Conservation (phyloP, 2,113 vertebrate genomes). For the Chamaea fasciata region DNA sequence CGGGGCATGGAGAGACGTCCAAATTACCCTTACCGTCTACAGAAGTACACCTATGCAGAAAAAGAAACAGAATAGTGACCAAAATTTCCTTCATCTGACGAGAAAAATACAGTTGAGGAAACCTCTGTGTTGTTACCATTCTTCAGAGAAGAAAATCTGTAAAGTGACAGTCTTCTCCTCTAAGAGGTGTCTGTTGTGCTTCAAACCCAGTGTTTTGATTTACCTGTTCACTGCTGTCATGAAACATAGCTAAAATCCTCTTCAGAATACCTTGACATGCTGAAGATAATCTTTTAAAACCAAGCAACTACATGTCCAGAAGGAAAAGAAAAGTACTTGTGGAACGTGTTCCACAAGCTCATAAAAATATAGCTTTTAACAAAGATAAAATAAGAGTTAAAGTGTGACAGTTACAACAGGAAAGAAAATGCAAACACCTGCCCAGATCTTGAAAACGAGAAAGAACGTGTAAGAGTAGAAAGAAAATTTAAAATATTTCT, state of each 20-base stretch:
- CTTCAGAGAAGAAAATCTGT: neutral
- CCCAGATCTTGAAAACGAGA: neutral
- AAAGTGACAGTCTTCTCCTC: neutral
- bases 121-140: neutral
- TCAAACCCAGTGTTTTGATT: neutral
- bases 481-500: neutral
- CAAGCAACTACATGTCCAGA: neutral
- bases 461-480: rapidly evolving
- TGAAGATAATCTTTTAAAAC: neutral
- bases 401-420: neutral
- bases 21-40: neutral
- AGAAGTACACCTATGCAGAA: neutral
- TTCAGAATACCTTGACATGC: neutral
- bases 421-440: neutral
- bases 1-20: neutral
- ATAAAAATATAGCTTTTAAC: neutral
- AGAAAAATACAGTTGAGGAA: neutral
- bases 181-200: neutral
- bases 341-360: neutral
- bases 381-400: neutral
- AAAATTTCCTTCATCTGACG: neutral
- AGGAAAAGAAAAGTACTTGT: neutral
- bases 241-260: neutral
- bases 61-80: neutral
- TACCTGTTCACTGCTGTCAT: neutral